Evolutionary conservation across 2,888 invertebrate genomes (phyloP), one percentile per base, ranked within the genome.

Genomic region (Microchrysa polita): DNA sequence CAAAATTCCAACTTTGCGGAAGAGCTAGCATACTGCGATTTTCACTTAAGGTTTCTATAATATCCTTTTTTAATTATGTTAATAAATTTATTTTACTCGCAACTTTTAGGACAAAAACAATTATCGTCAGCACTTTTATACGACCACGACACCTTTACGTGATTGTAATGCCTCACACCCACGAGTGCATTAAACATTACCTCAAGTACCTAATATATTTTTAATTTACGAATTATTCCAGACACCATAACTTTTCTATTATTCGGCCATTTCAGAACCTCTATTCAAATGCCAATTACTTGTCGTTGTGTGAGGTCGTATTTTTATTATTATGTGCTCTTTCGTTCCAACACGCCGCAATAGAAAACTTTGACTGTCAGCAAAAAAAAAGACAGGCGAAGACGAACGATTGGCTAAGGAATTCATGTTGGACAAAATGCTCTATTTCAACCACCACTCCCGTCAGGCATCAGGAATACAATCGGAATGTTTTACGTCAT

Each of bases 211-310:
- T 59, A 59, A 59, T 59, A 61, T 42, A n/a, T 20, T 44, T 44
- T 48, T 10, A 65, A 48, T 65, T 18, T 5, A 40, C 18, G n/a
- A 65, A 65, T 65, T 65, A 65, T 7, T 20, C 14, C 48, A 20
- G 65, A 48, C 44, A 18, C 61, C 23, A 65, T 65, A 48, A 65
- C 65, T 48, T 65, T 65, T 65, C 48, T 65, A 65, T 65, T 65
- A 65, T 48, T 65, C 22, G n/a, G 48, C 48, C n/a, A 65, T 1
- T 65, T 22, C 48, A 10, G 10, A 22, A 0, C 48, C 2, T 34
- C 65, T 22, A 48, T 48, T 65, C 65, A 65, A 65, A 65, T 65
- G 48, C 20, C 20, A 65, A 65, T 65, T 65, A 48, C 44, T 34
- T 1, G 10, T 34, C 16, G 44, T 16, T 22, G 20, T 65, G n/a